These are phyloP conservation scores for Drosophila incognita DNA, from an alignment of 2,888 invertebrate species.

Conservation along the genomic window DNA sequence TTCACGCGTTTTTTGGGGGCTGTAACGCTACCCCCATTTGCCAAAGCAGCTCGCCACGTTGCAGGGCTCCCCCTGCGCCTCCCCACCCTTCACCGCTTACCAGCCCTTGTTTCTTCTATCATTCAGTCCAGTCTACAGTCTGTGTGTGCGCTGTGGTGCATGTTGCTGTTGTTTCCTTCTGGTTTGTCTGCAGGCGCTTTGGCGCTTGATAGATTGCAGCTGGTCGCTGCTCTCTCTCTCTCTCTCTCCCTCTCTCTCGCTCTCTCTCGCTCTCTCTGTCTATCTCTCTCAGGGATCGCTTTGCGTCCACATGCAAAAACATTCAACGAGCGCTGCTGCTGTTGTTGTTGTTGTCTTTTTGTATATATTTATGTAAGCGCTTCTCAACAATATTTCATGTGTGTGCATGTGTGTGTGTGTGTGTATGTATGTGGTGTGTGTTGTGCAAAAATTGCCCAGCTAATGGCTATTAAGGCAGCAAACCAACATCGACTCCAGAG, in stretches of 20 bases:
- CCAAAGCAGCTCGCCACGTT: not conserved
- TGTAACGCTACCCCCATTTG: constrained; percentile 13
- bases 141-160: constrained; percentile 25
- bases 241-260: not conserved
- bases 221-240: constrained; percentile 40
- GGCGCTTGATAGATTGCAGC: constrained; percentile 76
- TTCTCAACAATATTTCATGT: constrained; percentile 68
- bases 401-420: constrained; percentile 10
- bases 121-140: not conserved
- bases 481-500: constrained; percentile 33
- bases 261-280: not conserved
- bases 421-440: constrained; percentile 23
- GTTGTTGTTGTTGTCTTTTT: constrained; percentile 2
- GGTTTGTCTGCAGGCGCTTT: constrained; percentile 74
- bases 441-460: constrained; percentile 61
- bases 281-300: constrained; percentile 13
- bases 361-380: constrained; percentile 43
- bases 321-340: constrained; percentile 41
- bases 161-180: constrained; percentile 37
- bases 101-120: not conserved
- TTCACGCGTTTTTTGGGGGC: constrained; percentile 36
- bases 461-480: constrained; percentile 75
- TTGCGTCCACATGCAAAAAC: constrained; percentile 50
- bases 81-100: not conserved
- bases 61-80: not conserved